phyloP scores from a whole-genome alignment of 2,797 vertebrate species.

The Sternotherus odoratus region DNA sequence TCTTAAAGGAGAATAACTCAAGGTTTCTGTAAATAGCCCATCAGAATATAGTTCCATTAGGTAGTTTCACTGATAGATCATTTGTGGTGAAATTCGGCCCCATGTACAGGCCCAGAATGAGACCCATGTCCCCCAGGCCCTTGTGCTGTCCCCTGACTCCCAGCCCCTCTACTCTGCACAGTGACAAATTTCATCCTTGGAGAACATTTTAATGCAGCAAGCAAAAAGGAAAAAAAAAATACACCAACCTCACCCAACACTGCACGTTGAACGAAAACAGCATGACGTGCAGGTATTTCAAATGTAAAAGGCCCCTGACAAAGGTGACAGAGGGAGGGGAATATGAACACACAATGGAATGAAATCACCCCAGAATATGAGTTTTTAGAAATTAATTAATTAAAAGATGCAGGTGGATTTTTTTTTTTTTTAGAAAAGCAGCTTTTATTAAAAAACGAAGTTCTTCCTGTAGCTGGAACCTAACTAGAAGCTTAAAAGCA shows the following conservation, averaged over 20 bases:
- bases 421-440: background rate
- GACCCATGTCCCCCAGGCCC: too few species aligned
- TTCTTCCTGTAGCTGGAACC: slow-evolving; percentile 17
- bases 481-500: slow-evolving; percentile 19
- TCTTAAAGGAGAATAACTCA: background rate
- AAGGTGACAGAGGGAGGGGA: background rate
- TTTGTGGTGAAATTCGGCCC: background rate
- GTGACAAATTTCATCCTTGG: background rate
- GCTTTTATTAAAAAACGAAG: background rate
- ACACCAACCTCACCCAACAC: background rate
- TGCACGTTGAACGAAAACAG: slow-evolving; percentile 9
- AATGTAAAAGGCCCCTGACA: background rate
- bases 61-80: background rate
- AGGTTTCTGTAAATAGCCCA: background rate
- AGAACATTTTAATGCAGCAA: slow-evolving; percentile 6
- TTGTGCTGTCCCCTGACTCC: background rate
- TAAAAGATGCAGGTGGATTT: background rate
- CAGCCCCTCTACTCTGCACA: background rate
- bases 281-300: background rate
- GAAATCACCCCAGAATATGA: background rate
- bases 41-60: background rate
- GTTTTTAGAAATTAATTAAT: background rate
- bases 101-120: background rate
- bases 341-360: background rate
- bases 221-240: background rate